Conservation (phyloP, 1,140 invertebrate genomes). For the Cylas formicarius region DNA sequence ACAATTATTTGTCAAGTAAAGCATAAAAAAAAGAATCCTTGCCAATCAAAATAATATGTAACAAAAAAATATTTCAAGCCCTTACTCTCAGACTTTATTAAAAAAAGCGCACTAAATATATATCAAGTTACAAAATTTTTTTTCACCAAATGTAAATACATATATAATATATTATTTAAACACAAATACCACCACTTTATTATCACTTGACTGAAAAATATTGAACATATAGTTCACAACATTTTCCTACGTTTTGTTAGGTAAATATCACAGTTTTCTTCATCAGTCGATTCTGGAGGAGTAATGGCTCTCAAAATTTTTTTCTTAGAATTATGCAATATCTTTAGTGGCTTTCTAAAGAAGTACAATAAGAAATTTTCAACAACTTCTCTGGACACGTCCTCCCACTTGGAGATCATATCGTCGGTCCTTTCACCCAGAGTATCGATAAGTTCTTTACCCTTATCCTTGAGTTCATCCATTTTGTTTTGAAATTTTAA, state of each 20-base stretch:
- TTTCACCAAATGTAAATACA: too few relatives aligned
- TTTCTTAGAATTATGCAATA: conserved; percentile 83
- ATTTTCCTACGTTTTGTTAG: conserved; percentile 21
- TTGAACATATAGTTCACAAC: conserved; percentile 3
- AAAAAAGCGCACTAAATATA: too few relatives aligned
- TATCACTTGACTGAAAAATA: too few relatives aligned
- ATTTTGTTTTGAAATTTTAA: conserved; percentile 90
- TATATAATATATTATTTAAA: too few relatives aligned
- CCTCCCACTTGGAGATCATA: conserved; percentile 91
- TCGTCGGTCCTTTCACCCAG: conserved; percentile 82
- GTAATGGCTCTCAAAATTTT: conserved; percentile 80
- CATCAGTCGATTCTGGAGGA: conserved; percentile 60
- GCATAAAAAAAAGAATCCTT: too few relatives aligned
- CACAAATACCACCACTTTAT: too few relatives aligned
- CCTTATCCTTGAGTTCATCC: conserved; percentile 85
- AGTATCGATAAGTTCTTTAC: conserved; percentile 78
- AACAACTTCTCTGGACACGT: conserved; percentile 90
- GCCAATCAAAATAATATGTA: too few relatives aligned
- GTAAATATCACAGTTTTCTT: conserved; percentile 27
- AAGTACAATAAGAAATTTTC: conserved; percentile 88
- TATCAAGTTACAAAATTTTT: too few relatives aligned
- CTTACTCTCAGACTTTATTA: too few relatives aligned
- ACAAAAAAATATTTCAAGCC: too few relatives aligned
- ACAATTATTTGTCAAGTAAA: too few relatives aligned
- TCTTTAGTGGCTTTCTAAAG: conserved; percentile 63